Base-by-base conservation (phyloP, 1,140 invertebrate species). In the Tetramorium simillimum region DNA sequence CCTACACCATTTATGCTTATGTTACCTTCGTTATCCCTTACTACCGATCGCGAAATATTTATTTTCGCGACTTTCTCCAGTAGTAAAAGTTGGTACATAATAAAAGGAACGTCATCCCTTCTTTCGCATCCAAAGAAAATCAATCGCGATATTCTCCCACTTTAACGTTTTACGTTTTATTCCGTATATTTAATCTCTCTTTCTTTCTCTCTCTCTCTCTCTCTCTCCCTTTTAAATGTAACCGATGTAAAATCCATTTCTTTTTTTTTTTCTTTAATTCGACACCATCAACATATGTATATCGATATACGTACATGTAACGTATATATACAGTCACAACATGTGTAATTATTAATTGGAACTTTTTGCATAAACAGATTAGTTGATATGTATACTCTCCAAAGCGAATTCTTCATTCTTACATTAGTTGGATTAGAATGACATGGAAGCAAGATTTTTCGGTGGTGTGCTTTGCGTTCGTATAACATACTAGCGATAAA, bases 1-100 rank as follows among this genome's bases (percentile, higher is more conserved):
- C 96, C 96, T 95, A 94, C 92, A 95, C 94, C 92, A 95, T 95
- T 94, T 93, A 92, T 92, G 90, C n/a, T 92, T 89, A 89, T 87
- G 90, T 93, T 92, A 92, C 88, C 82, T 92, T 90, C 46, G 78
- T 87, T 91, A 88, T 90, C 86, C 76, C 51, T 85, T 87, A 89
- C 81, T 87, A 89, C 89, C 90, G 85, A 89, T 73, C 73, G 75
- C 85, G 49, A 46, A n/a, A 49, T 46, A 87, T 33, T 33, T 37
- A 69, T 69, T 80, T 53, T 91, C 75, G 73, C 72, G 60, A 75
- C 76, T 87, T 62, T 67, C 69, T 85, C 40, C 12, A 60, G 70
- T 69, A 56, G 51, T 81, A 80, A 73, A 60, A 49, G 58, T 70
- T 84, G 14, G 16, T 67, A 58, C 58, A 88, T 40, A 37, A 37